Percentiles rank a stretch among this genome's conserved stretches.
Conservation (phyloP, 2,113 vertebrate genomes). For the Poecilia latipinna region DNA sequence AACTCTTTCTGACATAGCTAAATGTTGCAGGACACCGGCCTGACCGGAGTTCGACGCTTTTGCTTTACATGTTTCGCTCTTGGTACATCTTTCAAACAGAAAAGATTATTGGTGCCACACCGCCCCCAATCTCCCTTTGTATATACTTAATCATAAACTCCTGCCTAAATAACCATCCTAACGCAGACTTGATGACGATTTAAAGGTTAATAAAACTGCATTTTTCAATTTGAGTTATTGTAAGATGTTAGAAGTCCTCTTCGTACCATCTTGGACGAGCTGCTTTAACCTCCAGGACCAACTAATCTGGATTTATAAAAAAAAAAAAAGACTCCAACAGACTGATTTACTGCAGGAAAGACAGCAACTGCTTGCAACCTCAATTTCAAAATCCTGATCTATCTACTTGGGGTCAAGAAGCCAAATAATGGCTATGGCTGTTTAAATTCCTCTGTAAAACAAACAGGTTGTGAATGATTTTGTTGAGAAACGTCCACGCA, state of each 20-base stretch:
- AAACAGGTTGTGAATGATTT: neutral
- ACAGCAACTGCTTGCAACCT: neutral
- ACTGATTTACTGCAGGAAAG: neutral
- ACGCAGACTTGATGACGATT: neutral
- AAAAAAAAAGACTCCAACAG: neutral
- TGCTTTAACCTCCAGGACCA: neutral
- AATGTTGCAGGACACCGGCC: too few species aligned
- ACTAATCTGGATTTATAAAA: neutral
- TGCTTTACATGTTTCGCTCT: too few species aligned
- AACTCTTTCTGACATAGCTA: neutral
- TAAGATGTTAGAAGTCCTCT: neutral
- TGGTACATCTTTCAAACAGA: too few species aligned
- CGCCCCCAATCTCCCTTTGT: neutral
- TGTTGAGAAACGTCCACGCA: slow-evolving; percentile 3
- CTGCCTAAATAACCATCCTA: neutral
- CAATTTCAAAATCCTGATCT: neutral
- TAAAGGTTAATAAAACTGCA: neutral
- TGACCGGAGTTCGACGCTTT: too few species aligned
- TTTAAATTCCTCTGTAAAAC: slow-evolving; percentile 5
- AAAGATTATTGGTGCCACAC: too few species aligned
- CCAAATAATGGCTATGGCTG: neutral
- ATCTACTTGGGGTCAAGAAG: neutral
- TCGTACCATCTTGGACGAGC: neutral
- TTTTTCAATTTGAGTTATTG: neutral
- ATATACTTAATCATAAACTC: neutral